phyloP scores from a whole-genome alignment of 2,888 invertebrate genomes.

The Tridacna gigas region DNA sequence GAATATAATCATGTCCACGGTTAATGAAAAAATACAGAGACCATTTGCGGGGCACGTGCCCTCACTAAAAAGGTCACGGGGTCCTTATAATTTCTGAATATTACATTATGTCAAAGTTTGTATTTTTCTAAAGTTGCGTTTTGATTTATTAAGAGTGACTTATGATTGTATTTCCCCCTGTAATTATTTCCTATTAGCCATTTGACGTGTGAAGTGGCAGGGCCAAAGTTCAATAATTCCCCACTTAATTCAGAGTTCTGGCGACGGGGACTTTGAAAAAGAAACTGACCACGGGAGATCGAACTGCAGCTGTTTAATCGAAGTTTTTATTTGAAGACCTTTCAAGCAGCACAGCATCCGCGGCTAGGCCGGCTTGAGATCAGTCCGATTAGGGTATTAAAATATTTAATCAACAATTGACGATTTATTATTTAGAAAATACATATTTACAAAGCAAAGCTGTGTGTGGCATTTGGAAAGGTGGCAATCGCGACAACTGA shows the following conservation, averaged over 20 bases:
- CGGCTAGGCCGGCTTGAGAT: conserved; percentile 32
- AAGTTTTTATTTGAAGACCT: conserved; percentile 34
- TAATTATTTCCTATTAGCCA: conserved; percentile 33
- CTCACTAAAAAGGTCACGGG: conserved; percentile 18
- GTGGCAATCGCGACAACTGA: no score
- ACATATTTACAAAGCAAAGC: conserved; percentile 61
- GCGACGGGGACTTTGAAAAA: conserved; percentile 5
- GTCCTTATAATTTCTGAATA: conserved; percentile 11
- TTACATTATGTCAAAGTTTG: conserved; percentile 39
- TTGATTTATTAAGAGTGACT: conserved; percentile 41
- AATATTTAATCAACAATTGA: conserved; percentile 52
- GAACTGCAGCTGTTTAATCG: conserved; percentile 38
- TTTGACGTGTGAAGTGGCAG: conserved; percentile 19
- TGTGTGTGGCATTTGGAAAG: background rate
- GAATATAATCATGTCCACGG: conserved; percentile 19
- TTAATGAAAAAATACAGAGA: conserved; percentile 28
- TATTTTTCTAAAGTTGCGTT: conserved; percentile 31
- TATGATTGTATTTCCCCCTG: conserved; percentile 35
- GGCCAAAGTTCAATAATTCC: conserved; percentile 39
- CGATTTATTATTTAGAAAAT: conserved; percentile 52
- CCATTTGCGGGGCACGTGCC: conserved; percentile 10
- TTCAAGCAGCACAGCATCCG: conserved; percentile 52
- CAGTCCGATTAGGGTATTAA: conserved; percentile 46
- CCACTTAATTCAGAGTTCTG: conserved; percentile 8
- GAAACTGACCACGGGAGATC: conserved; percentile 31